Base-by-base conservation (phyloP, 2,797 vertebrate genomes). In the Echiichthys vipera region DNA sequence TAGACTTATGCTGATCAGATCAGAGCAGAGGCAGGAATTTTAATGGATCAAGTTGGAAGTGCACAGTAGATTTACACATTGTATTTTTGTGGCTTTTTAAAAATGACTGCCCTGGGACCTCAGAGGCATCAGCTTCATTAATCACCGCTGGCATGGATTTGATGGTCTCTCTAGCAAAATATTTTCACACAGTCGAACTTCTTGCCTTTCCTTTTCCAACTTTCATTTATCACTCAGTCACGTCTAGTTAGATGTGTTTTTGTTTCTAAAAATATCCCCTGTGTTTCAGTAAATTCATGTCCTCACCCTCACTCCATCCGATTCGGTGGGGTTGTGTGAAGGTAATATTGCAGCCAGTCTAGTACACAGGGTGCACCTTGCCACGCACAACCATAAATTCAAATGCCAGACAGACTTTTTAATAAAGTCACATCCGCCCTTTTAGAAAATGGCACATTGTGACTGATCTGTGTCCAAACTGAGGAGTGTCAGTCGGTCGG, bases 1-100 rank as follows among this genome's bases (percentile, higher is more conserved):
- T 83, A 81, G 87, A 88, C 88, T 81, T 64, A 69, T 13, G 70
- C 77, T 81, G 85, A 92, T 91, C 84, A 65, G 43, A 92, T 92
- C 90, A 84, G 62, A 47, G 71, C 72, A 63, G 55, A 71, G 70
- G 80, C 85, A 79, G 81, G 88, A 84, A 89, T 92, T 83, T 88
- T 81, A 90, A 88, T 91, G 86, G 75, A 81, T 89, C 70, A 49
- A 74, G 82, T 87, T 69, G 58, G 64, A 59, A 55, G 72, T 47
- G 58, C 67, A 55, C 13, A 5, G 55, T 78, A 43, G 71, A 81
- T 82, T 62, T 63, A 84, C 89, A 84, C 89, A 89, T 81, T 62
- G 74, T 84, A 64, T 83, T 84, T 85, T 55, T 54, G 58, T 76
- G 66, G 71, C 59, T 80, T 87, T 82, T 83, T 84, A 80, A 59